phyloP scores from a whole-genome alignment of 2,888 invertebrate species.

The Xestia xanthographa region DNA sequence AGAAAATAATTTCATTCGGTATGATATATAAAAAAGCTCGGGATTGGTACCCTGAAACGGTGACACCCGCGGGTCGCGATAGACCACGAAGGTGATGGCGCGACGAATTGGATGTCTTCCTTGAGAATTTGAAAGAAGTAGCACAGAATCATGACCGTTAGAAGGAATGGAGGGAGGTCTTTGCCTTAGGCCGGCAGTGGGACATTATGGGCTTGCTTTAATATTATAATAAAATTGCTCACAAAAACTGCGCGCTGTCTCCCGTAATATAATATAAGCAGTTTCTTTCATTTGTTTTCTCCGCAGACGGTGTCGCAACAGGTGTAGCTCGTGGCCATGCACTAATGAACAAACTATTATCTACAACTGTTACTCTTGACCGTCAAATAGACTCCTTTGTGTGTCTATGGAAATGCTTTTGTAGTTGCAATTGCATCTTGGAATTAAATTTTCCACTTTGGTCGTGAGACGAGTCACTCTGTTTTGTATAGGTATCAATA shows the following conservation, averaged over 20 bases:
- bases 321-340: not conserved
- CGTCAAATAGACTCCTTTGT: constrained; percentile 27
- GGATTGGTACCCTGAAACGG: too few species aligned
- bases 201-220: too few species aligned
- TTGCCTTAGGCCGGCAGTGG: not conserved
- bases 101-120: too few species aligned
- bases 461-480: constrained; percentile 12
- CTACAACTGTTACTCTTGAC: constrained; percentile 7
- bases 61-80: not conserved
- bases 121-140: too few species aligned
- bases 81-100: not conserved
- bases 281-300: not conserved
- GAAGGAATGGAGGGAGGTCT: too few species aligned
- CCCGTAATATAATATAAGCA: too few species aligned
- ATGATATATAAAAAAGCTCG: too few species aligned
- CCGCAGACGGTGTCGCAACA: not conserved
- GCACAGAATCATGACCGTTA: too few species aligned
- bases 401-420: constrained; percentile 27
- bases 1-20: too few species aligned
- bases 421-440: constrained; percentile 31
- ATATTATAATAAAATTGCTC: too few species aligned
- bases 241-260: too few species aligned
- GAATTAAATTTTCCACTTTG: not conserved
- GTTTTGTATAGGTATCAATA: not conserved
- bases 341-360: constrained; percentile 21